These are phyloP conservation scores for Aythya baeri DNA, from an alignment of 2,113 vertebrate genomes.

Conservation along the genomic window DNA sequence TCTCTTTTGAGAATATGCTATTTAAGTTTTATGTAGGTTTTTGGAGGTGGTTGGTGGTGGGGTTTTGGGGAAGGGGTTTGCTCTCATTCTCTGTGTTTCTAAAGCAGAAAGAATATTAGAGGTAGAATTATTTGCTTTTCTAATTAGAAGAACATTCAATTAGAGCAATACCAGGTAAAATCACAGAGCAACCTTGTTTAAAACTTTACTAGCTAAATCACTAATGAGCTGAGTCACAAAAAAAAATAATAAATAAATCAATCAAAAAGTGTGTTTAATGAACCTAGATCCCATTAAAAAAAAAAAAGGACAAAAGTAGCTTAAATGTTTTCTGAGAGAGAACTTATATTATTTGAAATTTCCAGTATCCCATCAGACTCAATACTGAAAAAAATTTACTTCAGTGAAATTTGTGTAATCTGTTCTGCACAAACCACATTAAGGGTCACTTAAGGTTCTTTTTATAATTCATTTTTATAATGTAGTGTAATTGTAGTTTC, in stretches of 20 bases:
- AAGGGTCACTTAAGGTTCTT: not conserved
- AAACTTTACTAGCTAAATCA: not conserved
- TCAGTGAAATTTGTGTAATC: not conserved
- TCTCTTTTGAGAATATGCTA: not conserved
- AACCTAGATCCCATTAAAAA: not conserved
- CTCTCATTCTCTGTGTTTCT: not conserved
- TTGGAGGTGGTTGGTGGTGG: not conserved
- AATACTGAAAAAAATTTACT: not conserved
- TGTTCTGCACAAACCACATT: not conserved
- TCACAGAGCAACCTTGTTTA: not conserved
- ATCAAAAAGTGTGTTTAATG: not conserved
- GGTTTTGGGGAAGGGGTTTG: not conserved
- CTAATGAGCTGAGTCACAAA: not conserved
- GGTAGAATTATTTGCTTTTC: not conserved
- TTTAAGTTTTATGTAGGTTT: not conserved
- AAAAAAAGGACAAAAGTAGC: not conserved
- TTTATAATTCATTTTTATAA: not conserved
- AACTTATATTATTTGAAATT: not conserved
- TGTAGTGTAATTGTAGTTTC: not conserved
- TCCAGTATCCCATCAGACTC: not conserved
- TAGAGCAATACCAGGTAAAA: not conserved
- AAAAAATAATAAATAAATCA: not conserved
- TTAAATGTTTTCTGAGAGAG: not conserved
- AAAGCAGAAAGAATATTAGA: not conserved
- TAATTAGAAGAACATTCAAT: not conserved